Evolutionary conservation across 2,888 invertebrate genomes (phyloP), one percentile per base, ranked within the genome.

Genomic region (Brenthis hecate): DNA sequence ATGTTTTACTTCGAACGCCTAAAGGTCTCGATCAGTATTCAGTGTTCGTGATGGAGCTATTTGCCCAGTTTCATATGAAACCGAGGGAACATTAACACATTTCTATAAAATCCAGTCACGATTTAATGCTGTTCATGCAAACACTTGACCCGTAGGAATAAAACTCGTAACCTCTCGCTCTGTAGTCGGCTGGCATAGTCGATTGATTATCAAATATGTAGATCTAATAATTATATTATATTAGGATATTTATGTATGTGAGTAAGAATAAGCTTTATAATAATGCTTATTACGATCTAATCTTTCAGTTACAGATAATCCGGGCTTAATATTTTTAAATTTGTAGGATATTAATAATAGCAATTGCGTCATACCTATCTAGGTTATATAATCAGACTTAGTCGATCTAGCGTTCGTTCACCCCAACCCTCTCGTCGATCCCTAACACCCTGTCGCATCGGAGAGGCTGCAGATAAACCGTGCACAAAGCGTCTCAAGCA

Each of bases 401-500:
- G 78, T 70, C 79, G 80, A 80, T 76, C 71, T 65, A 64, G 71
- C 72, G 83, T 79, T 78, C 81, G 69, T 81, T 81, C 73, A 82
- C 80, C 85, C 78, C 76, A 63, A 68, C 74, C 71, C 74, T 74
- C 76, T 76, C 70, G 72, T 75, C 74, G 70, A 76, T 76, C 75
- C 72, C 72, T 68, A 74, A 74, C 75, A 73, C 76, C 75, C 70
- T 72, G 70, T 72, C 70, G 72, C 81, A 81, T 80, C 86, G 75
- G 82, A 86, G 87, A 79, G 80, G 75, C 77, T 71, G 73, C 69
- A 66, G 88, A 88, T 86, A 87, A 84, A 84, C 80, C 81, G 78
- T 73, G 80, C 82, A 85, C 87, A 87, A 87, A 87, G 85, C 78
- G 77, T 76, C 79, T 81, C 80, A 77, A 90, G 87, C 78, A 80